Percentiles rank a stretch among this genome's conserved stretches.
These are phyloP conservation scores for Aplocera efformata DNA, from an alignment of 2,888 invertebrate species.

Conservation along the genomic window DNA sequence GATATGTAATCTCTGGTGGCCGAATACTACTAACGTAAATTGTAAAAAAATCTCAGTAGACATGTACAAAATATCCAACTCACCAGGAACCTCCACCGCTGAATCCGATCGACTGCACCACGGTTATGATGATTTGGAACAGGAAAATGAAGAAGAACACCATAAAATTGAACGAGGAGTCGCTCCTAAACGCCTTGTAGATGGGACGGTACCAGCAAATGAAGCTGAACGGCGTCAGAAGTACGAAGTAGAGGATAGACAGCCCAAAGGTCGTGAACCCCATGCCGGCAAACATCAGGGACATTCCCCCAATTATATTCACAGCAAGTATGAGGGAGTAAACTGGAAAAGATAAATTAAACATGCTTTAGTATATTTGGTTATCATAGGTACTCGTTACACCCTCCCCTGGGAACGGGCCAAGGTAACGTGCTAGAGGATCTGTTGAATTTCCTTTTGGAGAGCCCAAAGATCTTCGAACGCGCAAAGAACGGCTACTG, in stretches of 20 bases:
- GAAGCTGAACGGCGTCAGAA: constrained; percentile 98
- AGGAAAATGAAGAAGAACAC: constrained; percentile 99
- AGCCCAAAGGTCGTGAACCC: constrained; percentile 90
- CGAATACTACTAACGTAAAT: too few species aligned
- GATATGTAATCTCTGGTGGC: too few species aligned
- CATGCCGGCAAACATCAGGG: constrained; percentile 83
- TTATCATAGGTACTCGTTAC: too few species aligned
- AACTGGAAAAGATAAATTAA: constrained; percentile 82
- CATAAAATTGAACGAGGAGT: constrained; percentile 99
- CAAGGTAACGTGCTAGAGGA: too few species aligned
- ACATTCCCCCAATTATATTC: constrained; percentile 92
- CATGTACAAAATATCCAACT: too few species aligned
- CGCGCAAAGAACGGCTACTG: too few species aligned
- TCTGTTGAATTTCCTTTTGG: too few species aligned
- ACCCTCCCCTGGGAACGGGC: too few species aligned
- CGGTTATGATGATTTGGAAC: constrained; percentile 94
- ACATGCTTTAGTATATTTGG: too few species aligned
- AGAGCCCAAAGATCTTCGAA: too few species aligned
- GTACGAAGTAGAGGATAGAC: constrained; percentile 91
- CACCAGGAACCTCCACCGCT: constrained; percentile 92
- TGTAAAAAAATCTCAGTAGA: too few species aligned
- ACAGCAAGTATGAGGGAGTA: constrained; percentile 91
- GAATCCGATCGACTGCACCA: constrained; percentile 94
- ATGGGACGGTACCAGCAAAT: constrained; percentile 99
- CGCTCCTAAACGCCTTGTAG: constrained; percentile 99